phyloP scores from a whole-genome alignment of 2,113 vertebrate genomes.

The Psophia crepitans region DNA sequence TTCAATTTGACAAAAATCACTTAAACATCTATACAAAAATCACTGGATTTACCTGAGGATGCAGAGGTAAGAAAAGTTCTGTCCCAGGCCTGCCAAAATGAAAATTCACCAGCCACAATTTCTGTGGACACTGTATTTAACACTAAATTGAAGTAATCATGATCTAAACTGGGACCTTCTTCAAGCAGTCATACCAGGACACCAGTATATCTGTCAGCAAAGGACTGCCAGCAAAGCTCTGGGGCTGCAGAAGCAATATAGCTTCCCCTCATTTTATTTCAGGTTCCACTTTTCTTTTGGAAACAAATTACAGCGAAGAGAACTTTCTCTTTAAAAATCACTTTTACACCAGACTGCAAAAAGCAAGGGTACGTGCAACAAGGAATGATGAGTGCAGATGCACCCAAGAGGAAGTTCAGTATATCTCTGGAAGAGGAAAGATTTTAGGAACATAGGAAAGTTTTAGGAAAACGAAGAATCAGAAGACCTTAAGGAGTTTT shows the following conservation, averaged over 20 bases:
- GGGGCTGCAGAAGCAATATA: not conserved
- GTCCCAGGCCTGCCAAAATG: not conserved
- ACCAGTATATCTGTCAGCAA: not conserved
- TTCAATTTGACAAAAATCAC: not conserved
- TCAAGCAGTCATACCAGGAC: not conserved
- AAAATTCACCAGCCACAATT: not conserved
- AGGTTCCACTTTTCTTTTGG: not conserved
- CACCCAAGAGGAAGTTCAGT: not conserved
- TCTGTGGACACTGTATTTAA: not conserved
- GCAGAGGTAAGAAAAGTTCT: not conserved
- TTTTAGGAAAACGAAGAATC: not conserved
- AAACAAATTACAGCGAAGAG: not conserved
- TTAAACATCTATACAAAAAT: not conserved
- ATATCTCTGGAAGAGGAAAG: not conserved
- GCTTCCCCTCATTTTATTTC: not conserved
- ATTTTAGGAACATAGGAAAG: not conserved
- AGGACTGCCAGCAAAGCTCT: not conserved
- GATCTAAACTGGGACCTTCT: not conserved
- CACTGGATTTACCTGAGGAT: not conserved
- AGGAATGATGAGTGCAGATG: not conserved
- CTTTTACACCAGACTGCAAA: not conserved
- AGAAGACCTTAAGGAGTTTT: not conserved
- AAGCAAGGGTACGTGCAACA: not conserved
- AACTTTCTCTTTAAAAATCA: not conserved
- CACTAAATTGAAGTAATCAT: not conserved